Base-by-base conservation (phyloP, 2,797 vertebrate species). In the Furcifer pardalis region DNA sequence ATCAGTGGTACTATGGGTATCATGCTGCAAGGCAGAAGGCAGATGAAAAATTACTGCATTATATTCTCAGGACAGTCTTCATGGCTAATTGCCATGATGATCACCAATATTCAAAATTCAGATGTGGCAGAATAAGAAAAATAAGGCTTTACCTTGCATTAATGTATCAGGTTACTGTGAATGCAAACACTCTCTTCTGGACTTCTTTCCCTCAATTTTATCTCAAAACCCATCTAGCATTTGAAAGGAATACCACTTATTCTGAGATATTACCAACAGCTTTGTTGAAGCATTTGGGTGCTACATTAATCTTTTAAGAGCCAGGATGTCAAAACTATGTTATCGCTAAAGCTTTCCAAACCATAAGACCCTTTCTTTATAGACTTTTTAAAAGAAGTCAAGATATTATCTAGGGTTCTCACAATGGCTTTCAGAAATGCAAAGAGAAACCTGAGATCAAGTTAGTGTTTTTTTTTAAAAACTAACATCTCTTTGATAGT, bases 271-370 rank as follows among this genome's bases (percentile, higher is more conserved):
- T 56, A 90, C 30, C 35, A 66, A 66, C 17, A 66, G 17, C 42
- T 74, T 17, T 74, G 40, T 82, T 88, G 78, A 92, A 90, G 42
- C 1, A 3, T 84, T 21, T 87, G 79, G 72, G 77, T 86, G 83
- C 78, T 80, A 59, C 71, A 73, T 78, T 90, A 88, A 85, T 91
- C 89, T 94, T 88, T 84, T 65, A 90, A 90, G 83, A 77, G 78
- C 46, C 37, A 13, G 82, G 83, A 86, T 71, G 76, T 89, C 91
- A 91, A 79, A 90, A 91, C 88, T 72, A 69, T 81, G 21, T 82
- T 79, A 79, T 84, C 81, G 88, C 86, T 77, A 86, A 89, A 82
- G 77, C n/a, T 88, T 88, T 88, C 77, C n/a, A n/a, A 86, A 85
- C 73, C 59, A 2, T 40, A 37, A 84, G 68, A 89, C 77, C 85